These are phyloP conservation scores for Diadema setosum DNA, from an alignment of 35 echinoderm and acorn worm genomes.

Conservation along the genomic window DNA sequence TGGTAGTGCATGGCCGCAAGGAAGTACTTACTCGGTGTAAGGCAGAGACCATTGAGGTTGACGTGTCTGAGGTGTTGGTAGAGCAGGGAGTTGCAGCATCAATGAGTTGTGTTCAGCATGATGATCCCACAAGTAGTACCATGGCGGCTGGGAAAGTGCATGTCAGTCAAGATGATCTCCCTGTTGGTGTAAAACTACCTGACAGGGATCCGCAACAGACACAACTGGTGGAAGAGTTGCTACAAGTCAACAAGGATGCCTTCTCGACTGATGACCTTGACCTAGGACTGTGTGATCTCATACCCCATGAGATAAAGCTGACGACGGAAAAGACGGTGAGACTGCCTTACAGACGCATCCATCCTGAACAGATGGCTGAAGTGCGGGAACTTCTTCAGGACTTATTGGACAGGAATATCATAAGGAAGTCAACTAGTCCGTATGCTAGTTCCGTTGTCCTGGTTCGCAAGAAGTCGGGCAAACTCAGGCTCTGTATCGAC, in stretches of 20 bases:
- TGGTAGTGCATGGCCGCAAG: no score
- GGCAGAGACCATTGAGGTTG: no score
- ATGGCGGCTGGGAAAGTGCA: no score
- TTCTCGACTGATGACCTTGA: slow-evolving; percentile 2
- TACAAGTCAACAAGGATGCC: background rate
- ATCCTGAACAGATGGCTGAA: slow-evolving; percentile 2
- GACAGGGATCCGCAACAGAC: background rate
- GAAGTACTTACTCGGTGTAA: no score
- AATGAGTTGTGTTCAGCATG: no score
- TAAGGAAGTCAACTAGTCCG: slow-evolving; percentile 19
- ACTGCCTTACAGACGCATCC: background rate
- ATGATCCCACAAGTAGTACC: no score
- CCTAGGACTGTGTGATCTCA: slow-evolving; percentile 25
- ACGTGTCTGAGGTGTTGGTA: no score
- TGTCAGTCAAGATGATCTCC: no score
- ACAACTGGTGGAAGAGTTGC: background rate
- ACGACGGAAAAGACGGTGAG: background rate
- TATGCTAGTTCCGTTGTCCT: slow-evolving; percentile 35
- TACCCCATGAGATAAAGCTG: slow-evolving; percentile 25
- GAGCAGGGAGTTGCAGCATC: no score
- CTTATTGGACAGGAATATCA: slow-evolving; percentile 14
- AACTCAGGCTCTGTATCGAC: slow-evolving; percentile 1
- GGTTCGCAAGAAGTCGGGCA: background rate
- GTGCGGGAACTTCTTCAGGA: slow-evolving; percentile 20
- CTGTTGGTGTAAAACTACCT: background rate